Conservation (phyloP, 2,113 vertebrate genomes). For the Rhinolophus ferrumequinum region DNA sequence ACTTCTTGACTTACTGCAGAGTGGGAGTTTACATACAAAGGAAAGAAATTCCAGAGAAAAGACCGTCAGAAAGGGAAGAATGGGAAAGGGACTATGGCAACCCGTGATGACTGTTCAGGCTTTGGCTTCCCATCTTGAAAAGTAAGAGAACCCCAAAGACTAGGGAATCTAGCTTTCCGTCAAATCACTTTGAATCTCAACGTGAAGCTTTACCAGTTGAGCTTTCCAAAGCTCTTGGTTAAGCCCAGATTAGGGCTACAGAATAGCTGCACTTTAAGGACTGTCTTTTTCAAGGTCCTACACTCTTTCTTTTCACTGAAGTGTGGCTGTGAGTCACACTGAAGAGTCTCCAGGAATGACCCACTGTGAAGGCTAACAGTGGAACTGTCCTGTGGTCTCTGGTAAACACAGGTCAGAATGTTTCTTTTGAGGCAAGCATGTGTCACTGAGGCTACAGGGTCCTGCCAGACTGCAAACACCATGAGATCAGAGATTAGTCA, state of each 20-base stretch:
- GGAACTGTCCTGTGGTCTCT: neutral
- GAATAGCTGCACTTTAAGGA: neutral
- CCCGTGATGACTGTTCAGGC: neutral
- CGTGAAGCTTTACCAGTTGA: neutral
- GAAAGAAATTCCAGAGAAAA: conserved; percentile 11
- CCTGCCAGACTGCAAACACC: neutral
- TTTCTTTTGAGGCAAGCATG: neutral
- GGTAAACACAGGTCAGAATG: neutral
- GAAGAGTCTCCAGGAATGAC: conserved; percentile 22
- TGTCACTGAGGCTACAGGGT: neutral
- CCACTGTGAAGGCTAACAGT: neutral
- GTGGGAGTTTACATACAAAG: neutral
- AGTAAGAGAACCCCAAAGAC: neutral
- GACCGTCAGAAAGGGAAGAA: neutral
- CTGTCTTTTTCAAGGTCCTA: neutral
- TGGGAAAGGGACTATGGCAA: neutral
- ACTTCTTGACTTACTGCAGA: neutral
- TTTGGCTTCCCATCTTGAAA: conserved; percentile 2
- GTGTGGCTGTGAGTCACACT: conserved; percentile 12
- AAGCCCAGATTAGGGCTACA: neutral
- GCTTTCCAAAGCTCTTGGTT: conserved; percentile 7
- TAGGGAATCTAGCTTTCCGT: neutral
- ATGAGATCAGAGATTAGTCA: neutral
- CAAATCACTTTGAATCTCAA: neutral
- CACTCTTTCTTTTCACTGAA: neutral